Conservation (phyloP, 2,113 vertebrate species). For the Leptobrachium ailaonicum region DNA sequence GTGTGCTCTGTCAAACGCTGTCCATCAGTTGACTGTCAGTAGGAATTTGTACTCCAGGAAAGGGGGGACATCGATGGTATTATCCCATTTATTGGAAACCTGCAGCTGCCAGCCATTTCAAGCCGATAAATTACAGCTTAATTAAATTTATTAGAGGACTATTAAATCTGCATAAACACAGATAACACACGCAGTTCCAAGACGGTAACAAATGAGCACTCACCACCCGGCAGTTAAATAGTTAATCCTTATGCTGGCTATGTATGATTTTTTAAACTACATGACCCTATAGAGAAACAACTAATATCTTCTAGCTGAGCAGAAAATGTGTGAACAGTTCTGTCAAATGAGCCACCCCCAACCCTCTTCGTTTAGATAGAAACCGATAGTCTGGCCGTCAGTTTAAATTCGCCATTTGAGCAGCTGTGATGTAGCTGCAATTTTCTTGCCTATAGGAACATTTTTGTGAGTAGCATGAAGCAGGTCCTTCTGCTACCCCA, state of each 20-base stretch:
- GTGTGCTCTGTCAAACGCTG: no score
- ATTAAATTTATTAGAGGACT: no score
- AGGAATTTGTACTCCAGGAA: no score
- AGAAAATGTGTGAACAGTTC: constrained; percentile 72
- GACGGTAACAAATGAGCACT: no score
- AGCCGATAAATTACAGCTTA: no score
- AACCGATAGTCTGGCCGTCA: constrained; percentile 65
- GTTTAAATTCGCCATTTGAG: constrained; percentile 71
- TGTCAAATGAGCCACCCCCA: constrained; percentile 71
- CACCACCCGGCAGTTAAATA: no score
- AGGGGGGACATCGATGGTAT: no score
- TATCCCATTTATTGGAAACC: no score
- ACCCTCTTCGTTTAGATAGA: constrained; percentile 60
- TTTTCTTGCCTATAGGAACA: constrained; percentile 67
- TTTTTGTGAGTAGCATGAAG: constrained; percentile 57
- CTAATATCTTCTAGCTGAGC: constrained; percentile 73
- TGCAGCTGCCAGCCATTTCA: no score
- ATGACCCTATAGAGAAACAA: constrained; percentile 64
- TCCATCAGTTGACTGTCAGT: no score
- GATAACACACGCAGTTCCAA: no score
- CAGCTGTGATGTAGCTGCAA: constrained; percentile 60
- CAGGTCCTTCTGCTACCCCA: constrained; percentile 56
- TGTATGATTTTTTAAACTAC: constrained; percentile 55
- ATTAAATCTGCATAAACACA: no score
- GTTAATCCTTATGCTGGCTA: neutral